Evolutionary conservation across 1,140 invertebrate species (phyloP).

Genomic region (Drosophila sturtevanti): DNA sequence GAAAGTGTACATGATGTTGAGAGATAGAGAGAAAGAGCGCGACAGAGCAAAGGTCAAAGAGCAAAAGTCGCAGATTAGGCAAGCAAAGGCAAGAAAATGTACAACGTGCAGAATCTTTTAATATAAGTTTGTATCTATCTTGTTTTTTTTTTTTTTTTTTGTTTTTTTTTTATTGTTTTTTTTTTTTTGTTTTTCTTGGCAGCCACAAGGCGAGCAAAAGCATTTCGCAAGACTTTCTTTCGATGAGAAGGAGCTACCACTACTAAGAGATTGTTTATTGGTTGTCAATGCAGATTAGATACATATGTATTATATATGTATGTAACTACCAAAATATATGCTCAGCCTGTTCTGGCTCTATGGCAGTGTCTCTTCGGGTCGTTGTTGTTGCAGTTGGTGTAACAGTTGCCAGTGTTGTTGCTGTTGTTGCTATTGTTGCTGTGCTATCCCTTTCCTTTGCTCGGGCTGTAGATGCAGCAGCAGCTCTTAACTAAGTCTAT

Average conservation of each 20-base stretch:
- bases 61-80: slow-evolving; percentile 10
- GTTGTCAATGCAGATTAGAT: slow-evolving; percentile 34
- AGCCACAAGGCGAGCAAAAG: slow-evolving; percentile 50
- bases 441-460: slow-evolving; percentile 38
- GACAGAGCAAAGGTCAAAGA: slow-evolving; percentile 27
- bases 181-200: slow-evolving; percentile 27
- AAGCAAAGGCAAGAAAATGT: slow-evolving; percentile 35
- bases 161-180: slow-evolving; percentile 18
- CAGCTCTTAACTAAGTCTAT: slow-evolving; percentile 67
- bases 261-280: slow-evolving; percentile 4
- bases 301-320: slow-evolving; percentile 27
- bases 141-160: slow-evolving; percentile 30
- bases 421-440: slow-evolving; percentile 33
- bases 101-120: slow-evolving; percentile 62
- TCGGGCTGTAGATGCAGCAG: slow-evolving; percentile 52
- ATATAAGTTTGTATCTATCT: slow-evolving; percentile 40
- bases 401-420: slow-evolving; percentile 21
- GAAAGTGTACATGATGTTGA: neutral
- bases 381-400: slow-evolving; percentile 26
- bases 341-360: slow-evolving; percentile 39
- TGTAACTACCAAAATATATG: slow-evolving; percentile 61
- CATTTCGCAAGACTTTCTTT: slow-evolving; percentile 25
- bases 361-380: slow-evolving; percentile 24
- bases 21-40: slow-evolving; percentile 14
- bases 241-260: slow-evolving; percentile 8